A percentile compares a stretch with the other conserved stretches of the same genome.
phyloP scores from a whole-genome alignment of 2,113 vertebrate genomes.

The Chiloscyllium plagiosum region DNA sequence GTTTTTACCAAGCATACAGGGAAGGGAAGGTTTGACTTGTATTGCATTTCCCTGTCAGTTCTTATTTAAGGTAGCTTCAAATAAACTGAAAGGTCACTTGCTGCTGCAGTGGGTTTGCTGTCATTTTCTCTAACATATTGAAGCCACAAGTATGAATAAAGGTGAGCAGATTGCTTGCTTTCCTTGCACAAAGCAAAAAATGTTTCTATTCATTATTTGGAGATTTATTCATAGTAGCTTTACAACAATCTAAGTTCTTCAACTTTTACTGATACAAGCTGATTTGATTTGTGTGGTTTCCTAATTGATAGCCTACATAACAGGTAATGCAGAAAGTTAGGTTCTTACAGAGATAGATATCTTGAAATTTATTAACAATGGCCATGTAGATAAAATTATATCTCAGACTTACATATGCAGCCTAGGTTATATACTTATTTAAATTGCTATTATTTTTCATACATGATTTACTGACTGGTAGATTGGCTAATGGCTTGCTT shows the following conservation, averaged over 20 bases:
- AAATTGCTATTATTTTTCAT: too few species aligned
- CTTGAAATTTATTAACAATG: too few species aligned
- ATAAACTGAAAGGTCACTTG: constrained; percentile 28
- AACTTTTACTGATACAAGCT: not conserved
- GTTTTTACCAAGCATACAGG: not conserved
- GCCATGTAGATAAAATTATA: too few species aligned
- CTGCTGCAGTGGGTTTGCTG: too few species aligned
- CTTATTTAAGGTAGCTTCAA: constrained; percentile 4
- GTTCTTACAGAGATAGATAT: too few species aligned
- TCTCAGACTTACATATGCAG: too few species aligned
- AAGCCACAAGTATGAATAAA: not conserved
- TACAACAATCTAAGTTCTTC: not conserved
- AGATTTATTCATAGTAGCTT: not conserved
- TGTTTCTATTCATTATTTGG: not conserved
- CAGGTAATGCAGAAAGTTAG: too few species aligned
- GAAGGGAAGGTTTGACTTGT: not conserved
- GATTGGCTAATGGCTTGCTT: too few species aligned
- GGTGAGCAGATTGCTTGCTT: not conserved
- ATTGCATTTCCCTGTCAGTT: constrained; percentile 29
- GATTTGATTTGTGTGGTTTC: too few species aligned
- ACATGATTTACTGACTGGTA: too few species aligned
- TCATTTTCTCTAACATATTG: not conserved
- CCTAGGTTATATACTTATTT: too few species aligned
- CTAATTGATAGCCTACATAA: too few species aligned
- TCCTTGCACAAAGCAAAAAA: not conserved